phyloP scores from a whole-genome alignment of 1,140 invertebrate species.

The Helicoverpa zea region DNA sequence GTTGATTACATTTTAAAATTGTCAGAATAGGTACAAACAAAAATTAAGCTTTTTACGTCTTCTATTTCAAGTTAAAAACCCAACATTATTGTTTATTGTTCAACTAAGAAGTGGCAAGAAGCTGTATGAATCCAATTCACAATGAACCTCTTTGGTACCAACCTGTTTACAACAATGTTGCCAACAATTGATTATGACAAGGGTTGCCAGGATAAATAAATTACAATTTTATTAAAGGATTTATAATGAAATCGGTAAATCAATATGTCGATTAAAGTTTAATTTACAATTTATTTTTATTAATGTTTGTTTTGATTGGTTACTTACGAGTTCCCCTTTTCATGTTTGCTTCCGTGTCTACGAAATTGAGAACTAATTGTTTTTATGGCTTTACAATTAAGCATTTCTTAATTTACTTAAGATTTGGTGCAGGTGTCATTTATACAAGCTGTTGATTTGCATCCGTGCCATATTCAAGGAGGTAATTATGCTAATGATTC shows the following conservation, averaged over 20 bases:
- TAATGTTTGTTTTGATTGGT: background rate
- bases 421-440: too few species aligned
- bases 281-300: constrained; percentile 24
- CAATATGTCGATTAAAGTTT: constrained; percentile 25
- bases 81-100: constrained; percentile 24
- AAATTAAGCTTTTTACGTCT: too few species aligned
- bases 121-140: background rate
- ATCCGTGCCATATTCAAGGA: too few species aligned
- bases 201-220: constrained; percentile 6
- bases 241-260: constrained; percentile 31
- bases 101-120: background rate
- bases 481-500: too few species aligned
- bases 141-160: background rate
- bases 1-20: too few species aligned
- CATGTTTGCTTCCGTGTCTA: background rate
- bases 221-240: constrained; percentile 34
- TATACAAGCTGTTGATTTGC: too few species aligned
- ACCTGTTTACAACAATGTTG: constrained; percentile 14
- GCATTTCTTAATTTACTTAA: too few species aligned
- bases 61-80: background rate
- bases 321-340: background rate
- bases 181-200: constrained; percentile 15
- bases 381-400: background rate
- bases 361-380: background rate
- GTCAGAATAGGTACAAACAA: too few species aligned